Conservation (phyloP, 2,888 invertebrate genomes). For the Synanthedon tipuliformis region DNA sequence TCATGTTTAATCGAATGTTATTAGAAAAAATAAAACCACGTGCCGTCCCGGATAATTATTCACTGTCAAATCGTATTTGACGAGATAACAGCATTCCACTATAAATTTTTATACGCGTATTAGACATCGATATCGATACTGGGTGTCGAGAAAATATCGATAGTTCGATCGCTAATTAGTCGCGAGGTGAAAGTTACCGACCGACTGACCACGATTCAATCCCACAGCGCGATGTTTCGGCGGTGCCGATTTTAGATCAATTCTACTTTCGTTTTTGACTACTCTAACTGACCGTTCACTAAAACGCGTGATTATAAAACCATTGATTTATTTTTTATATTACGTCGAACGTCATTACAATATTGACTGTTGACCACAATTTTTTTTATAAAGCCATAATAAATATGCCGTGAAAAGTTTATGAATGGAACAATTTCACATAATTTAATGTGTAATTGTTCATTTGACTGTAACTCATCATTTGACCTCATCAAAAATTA, state of each 20-base stretch:
- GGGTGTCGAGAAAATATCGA: constrained; percentile 46
- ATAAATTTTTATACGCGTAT: constrained; percentile 6
- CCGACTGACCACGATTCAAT: constrained; percentile 64
- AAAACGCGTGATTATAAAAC: constrained; percentile 30
- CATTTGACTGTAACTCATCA: too few relatives aligned
- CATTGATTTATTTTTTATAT: constrained; percentile 37
- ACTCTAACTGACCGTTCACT: constrained; percentile 58
- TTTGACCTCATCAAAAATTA: too few relatives aligned
- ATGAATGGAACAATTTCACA: too few relatives aligned
- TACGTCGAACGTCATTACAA: constrained; percentile 6
- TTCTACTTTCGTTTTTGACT: constrained; percentile 70
- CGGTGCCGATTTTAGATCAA: constrained; percentile 62
- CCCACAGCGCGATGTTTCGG: constrained; percentile 54
- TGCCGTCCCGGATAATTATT: neutral
- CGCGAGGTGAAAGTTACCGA: constrained; percentile 59
- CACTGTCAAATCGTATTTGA: constrained; percentile 7
- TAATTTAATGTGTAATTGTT: too few relatives aligned
- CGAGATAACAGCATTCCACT: constrained; percentile 4
- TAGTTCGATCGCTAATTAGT: constrained; percentile 59
- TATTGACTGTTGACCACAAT: constrained; percentile 11
- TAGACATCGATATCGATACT: constrained; percentile 46
- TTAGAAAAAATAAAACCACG: neutral
- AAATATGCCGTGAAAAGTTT: too few relatives aligned
- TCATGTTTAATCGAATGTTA: constrained; percentile 4
- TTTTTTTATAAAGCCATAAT: constrained; percentile 4